phyloP scores from a whole-genome alignment of 1,140 invertebrate genomes.

The Drosophila ananassae region DNA sequence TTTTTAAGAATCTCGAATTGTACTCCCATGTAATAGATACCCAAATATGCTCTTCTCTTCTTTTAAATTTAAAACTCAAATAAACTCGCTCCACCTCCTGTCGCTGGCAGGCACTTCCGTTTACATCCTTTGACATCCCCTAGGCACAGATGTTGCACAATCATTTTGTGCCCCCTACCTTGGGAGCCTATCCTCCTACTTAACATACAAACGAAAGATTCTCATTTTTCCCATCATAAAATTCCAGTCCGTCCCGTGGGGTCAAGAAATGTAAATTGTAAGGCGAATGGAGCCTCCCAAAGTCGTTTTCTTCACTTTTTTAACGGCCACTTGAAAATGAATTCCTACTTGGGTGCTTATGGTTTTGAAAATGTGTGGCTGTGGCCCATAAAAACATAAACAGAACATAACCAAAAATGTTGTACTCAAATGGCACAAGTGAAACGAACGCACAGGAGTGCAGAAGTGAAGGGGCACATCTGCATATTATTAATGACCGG shows the following conservation, averaged over 20 bases:
- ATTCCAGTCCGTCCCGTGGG: slow-evolving; percentile 59
- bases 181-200: slow-evolving; percentile 32
- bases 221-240: slow-evolving; percentile 63
- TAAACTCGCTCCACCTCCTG: neutral
- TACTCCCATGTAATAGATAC: neutral
- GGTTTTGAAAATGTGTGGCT: slow-evolving; percentile 66
- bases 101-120: slow-evolving; percentile 10
- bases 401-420: slow-evolving; percentile 66
- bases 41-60: neutral
- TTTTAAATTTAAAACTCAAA: neutral
- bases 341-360: slow-evolving; percentile 41
- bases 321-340: slow-evolving; percentile 68
- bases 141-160: slow-evolving; percentile 26
- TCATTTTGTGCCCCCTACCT: slow-evolving; percentile 17
- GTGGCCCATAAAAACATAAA: slow-evolving; percentile 76
- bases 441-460: slow-evolving; percentile 39
- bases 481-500: slow-evolving; percentile 82
- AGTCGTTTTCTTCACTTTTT: slow-evolving; percentile 42
- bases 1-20: too few species aligned
- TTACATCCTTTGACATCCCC: slow-evolving; percentile 9
- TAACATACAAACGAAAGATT: slow-evolving; percentile 58
- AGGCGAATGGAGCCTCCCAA: slow-evolving; percentile 2
- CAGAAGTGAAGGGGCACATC: slow-evolving; percentile 50
- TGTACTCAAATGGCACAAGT: slow-evolving; percentile 54
- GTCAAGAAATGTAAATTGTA: slow-evolving; percentile 47